Evolutionary conservation across 1,140 invertebrate genomes (phyloP), one percentile per base, ranked within the genome.

Genomic region (Zaprionus tsacasi): DNA sequence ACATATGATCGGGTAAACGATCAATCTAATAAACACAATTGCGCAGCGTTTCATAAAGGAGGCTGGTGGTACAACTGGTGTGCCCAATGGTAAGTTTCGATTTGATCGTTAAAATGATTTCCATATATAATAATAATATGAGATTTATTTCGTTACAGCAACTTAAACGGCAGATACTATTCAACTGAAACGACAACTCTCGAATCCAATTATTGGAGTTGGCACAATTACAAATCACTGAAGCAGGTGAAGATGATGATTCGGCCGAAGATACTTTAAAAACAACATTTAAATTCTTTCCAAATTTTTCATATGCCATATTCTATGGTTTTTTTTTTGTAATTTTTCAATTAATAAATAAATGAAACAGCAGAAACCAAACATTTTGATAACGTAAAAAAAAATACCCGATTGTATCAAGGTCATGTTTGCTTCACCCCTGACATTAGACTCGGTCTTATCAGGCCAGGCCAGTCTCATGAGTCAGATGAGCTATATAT

Each of bases 1-100:
- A 59, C 57, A n/a, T 59, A 12, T 8, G 57, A 59, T 43, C 57
- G 57, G 15, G 25, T 45, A 10, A 30, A 59, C 25, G 57, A 59
- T n/a, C 2, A 8, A 1, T 6, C 15, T 2, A 8, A 43, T 13
- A 43, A 43, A 6, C 40, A 15, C 1, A 59, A 38, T 43, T 59
- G 57, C 8, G 57, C 57, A 8, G 1, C 15, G 3, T 12, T n/a
- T 43, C 35, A 27, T 8, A 6, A 0, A 1, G 21, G 25, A 45
- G 57, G 57, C 13, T 59, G 57, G 57, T 59, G 57, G 57, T 43
- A 27, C 13, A 15, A 25, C 3, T 13, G 1, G 12, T 59, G 57
- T 43, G 40, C 40, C n/a, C 40, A 43, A 43, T 43, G 40, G 40
- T 43, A 43, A 15, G 40, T 43, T 0, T 7, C 33, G 6, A 35